A percentile compares a stretch with the other conserved stretches of the same genome.
phyloP scores from a whole-genome alignment of 2,797 vertebrate genomes.

The Carduelis carduelis region DNA sequence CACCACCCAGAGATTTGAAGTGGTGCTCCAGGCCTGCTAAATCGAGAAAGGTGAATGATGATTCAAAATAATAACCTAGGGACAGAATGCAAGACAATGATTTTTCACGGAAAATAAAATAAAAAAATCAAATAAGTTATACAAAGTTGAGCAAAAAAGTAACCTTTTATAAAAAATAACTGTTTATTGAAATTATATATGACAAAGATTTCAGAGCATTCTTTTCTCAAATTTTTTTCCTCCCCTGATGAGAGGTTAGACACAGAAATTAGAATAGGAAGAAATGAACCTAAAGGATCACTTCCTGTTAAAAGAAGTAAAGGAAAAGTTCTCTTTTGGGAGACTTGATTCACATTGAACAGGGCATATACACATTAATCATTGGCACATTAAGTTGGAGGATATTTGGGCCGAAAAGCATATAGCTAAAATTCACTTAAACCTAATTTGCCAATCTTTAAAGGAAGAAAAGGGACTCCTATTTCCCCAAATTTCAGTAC shows the following conservation, averaged over 20 bases:
- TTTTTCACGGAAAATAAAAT: slow-evolving; percentile 61
- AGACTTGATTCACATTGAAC: not conserved
- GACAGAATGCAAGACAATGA: slow-evolving; percentile 77
- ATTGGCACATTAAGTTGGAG: not conserved
- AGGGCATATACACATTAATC: not conserved
- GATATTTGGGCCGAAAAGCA: not conserved
- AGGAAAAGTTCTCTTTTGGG: not conserved
- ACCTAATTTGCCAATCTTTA: not conserved
- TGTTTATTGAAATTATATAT: slow-evolving; percentile 62
- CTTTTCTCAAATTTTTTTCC: not conserved
- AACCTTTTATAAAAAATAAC: slow-evolving; percentile 53
- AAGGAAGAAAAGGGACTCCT: not conserved
- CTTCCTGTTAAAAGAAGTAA: not conserved
- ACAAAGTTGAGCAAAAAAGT: slow-evolving; percentile 56
- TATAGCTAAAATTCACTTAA: not conserved
- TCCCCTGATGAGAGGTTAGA: not conserved
- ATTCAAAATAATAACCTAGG: slow-evolving; percentile 91
- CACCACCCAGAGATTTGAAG: slow-evolving; percentile 85
- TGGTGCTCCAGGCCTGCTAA: slow-evolving; percentile 90
- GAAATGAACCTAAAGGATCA: not conserved
- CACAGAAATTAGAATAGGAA: not conserved
- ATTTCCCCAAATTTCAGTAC: not conserved
- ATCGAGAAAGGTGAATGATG: slow-evolving; percentile 92
- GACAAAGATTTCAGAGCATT: not conserved
- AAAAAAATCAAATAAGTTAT: slow-evolving; percentile 31